Base-by-base conservation (phyloP, 2,797 vertebrate genomes). In the Craterocephalus amniculus region DNA sequence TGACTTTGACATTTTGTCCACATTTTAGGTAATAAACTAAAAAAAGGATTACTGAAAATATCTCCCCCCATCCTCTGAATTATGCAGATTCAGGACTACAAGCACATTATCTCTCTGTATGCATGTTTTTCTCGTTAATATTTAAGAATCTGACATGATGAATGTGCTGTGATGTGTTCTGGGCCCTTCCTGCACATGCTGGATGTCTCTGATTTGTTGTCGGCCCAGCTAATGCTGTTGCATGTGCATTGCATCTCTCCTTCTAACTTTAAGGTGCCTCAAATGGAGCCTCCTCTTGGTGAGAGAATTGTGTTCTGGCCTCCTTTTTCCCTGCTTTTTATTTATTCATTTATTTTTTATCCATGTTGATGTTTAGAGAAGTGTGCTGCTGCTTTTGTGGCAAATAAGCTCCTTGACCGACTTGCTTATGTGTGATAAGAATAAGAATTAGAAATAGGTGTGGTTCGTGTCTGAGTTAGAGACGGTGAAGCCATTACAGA, bases 241-340 rank as follows among this genome's bases (percentile, higher is more conserved):
- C 87, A 76, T 90, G 73, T 92, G 78, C 78, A 49, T 83, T 87
- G 48, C 86, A 51, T 92, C 83, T 93, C 86, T 92, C 70, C 76
- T 84, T 89, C 76, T 89, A 67, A 84, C 74, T 88, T 89, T 74
- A 92, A 93, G 93, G 92, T 90, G 65, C 92, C 58, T 88, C 91
- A 83, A 75, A 85, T 32, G 92, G 88, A 91, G 80, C 86, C 80
- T 80, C 89, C 91, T 83, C 88, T 88, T 49, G 93, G 93, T 94
- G 93, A 94, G 93, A 93, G 79, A 88, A 77, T 13, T 80, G 85
- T 78, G 81, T 87, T 87, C 74, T 83, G 88, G 83, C 82, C 81
- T 92, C 63, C 67, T 83, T 38, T 29, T 9, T 64, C 64, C 36
- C 70, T 76, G 16, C 63, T 67, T 43, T 51, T 60, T 58, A 31